These are phyloP conservation scores for Colostygia pectinataria DNA, from an alignment of 2,888 invertebrate species.

Conservation along the genomic window DNA sequence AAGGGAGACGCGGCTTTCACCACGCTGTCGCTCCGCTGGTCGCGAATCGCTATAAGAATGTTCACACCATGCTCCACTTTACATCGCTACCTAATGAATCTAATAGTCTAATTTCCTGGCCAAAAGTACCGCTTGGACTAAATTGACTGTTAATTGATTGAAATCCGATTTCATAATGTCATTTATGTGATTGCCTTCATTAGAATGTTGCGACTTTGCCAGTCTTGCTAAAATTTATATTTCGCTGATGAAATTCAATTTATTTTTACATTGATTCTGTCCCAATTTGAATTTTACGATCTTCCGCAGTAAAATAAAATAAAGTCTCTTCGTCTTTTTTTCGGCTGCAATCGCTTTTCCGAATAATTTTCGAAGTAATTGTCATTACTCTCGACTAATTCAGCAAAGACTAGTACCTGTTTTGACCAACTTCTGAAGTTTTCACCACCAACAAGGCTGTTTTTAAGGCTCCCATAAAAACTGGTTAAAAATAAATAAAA, in stretches of 20 bases:
- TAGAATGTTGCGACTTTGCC: constrained; percentile 19
- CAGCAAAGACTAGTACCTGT: no score
- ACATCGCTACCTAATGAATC: constrained; percentile 14
- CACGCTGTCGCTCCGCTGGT: no score
- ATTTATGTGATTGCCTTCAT: constrained; percentile 16
- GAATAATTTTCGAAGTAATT: no score
- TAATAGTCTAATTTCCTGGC: constrained; percentile 35
- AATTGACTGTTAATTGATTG: constrained; percentile 29
- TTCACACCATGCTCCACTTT: no score
- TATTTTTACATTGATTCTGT: neutral
- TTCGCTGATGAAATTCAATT: constrained; percentile 9
- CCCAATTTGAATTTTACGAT: neutral
- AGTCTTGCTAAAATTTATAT: constrained; percentile 15
- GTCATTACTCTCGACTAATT: no score
- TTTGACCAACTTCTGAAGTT: no score
- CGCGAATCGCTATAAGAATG: no score
- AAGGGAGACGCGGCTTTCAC: no score
- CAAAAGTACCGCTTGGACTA: constrained; percentile 24
- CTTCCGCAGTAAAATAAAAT: neutral
- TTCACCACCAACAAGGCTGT: no score
- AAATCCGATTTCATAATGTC: constrained; percentile 16
- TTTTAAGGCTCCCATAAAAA: no score
- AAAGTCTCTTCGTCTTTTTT: neutral
- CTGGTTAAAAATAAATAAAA: no score
- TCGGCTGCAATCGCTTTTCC: no score